Evolutionary conservation across 2,113 vertebrate genomes (phyloP), one percentile per base, ranked within the genome.

Genomic region (Trichomycterus rosablanca): DNA sequence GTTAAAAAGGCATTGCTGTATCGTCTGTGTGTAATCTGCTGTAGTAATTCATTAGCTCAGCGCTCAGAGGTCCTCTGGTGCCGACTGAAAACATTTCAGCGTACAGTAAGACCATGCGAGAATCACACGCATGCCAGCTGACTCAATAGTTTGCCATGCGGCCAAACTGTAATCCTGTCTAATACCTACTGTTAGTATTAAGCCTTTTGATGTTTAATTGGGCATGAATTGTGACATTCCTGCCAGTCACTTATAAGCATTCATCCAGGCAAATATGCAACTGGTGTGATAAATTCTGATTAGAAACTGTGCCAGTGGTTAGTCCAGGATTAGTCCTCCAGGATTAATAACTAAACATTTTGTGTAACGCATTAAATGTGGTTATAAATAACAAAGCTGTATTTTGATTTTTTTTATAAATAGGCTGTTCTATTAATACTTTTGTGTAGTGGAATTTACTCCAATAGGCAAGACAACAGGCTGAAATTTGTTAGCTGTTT

Each of bases 61-160:
- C 15, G n/a, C 43, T 44, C 16, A 48, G n/a, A 6, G 20, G 46
- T 23, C 11, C 24, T 5, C 53, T 35, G 18, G 51, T 20, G 30
- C 2, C 26, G 39, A 43, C 45, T 34, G 19, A 49, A 28, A 23
- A 30, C 16, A n/a, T 40, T 50, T 22, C 48, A 44, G 14, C 22
- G 11, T 61, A 30, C 15, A 45, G 35, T 43, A 59, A 50, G 62
- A 39, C 43, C 35, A 20, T 26, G 46, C 30, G 54, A 34, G 66
- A 53, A 55, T 57, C 61, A 74, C 24, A 58, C 58, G 44, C 50
- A 37, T 37, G 64, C 60, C 72, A 66, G 61, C 12, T 61, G 23
- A 76, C 51, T 64, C 48, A n/a, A 68, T 5, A 50, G 66, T 53
- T 44, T 43, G 68, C 54, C 52, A n/a, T 40, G 10, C 6, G 2